phyloP scores from a whole-genome alignment of 2,797 vertebrate genomes.

The Sebastes iracundus region DNA sequence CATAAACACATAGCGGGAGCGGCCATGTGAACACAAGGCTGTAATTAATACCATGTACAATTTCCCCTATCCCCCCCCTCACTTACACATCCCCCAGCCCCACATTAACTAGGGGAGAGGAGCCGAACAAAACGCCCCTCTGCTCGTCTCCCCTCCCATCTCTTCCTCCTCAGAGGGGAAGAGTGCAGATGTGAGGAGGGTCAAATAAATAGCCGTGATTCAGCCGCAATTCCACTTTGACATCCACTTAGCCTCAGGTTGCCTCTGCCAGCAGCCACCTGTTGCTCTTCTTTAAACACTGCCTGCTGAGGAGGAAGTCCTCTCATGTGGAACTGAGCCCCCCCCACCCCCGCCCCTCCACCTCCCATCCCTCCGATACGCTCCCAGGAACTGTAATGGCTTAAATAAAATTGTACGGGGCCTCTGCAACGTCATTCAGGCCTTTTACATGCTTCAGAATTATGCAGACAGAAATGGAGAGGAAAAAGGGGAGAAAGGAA shows the following conservation, averaged over 20 bases:
- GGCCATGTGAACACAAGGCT: slow-evolving; percentile 63
- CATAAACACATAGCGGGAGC: slow-evolving; percentile 70
- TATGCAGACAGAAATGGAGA: slow-evolving; percentile 28
- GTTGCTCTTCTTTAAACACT: slow-evolving; percentile 81
- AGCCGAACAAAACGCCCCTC: slow-evolving; percentile 56
- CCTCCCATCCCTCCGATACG: slow-evolving; percentile 8
- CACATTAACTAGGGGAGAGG: slow-evolving; percentile 57
- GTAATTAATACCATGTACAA: slow-evolving; percentile 79
- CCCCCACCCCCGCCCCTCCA: background rate
- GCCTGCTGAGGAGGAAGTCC: slow-evolving; percentile 77
- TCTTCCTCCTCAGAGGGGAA: slow-evolving; percentile 61
- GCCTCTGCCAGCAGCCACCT: slow-evolving; percentile 79
- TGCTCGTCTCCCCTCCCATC: slow-evolving; percentile 48
- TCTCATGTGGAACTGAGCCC: slow-evolving; percentile 80
- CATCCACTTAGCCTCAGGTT: slow-evolving; percentile 81
- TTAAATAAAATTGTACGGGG: slow-evolving; percentile 72
- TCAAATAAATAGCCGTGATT: slow-evolving; percentile 82
- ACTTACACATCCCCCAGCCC: slow-evolving; percentile 27
- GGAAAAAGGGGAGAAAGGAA: slow-evolving; percentile 19
- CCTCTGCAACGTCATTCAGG: slow-evolving; percentile 59
- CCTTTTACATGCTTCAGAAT: slow-evolving; percentile 56
- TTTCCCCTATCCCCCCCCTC: slow-evolving; percentile 23
- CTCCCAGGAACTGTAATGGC: slow-evolving; percentile 70
- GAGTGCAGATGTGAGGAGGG: slow-evolving; percentile 80
- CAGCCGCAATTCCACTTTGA: slow-evolving; percentile 76